A percentile compares a stretch with the other conserved stretches of the same genome.
Evolutionary conservation across 1,140 invertebrate species (phyloP).

Genomic region (Nasonia longicornis): DNA sequence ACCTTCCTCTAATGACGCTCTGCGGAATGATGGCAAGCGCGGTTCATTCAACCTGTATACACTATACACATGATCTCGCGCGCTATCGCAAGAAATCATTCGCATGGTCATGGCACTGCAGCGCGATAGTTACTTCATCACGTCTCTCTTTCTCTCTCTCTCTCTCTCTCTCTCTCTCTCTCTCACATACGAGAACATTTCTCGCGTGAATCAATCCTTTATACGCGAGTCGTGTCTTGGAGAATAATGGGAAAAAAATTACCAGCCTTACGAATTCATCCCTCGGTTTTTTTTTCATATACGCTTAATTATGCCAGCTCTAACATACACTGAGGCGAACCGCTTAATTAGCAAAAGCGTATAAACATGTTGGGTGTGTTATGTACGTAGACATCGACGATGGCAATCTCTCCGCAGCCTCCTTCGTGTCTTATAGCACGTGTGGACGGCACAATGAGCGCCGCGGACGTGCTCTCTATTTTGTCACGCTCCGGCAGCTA

Average conservation of each 20-base stretch:
- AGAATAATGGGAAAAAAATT: neutral
- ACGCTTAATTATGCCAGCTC: neutral
- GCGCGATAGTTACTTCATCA: neutral
- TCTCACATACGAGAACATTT: neutral
- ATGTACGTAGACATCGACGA: neutral
- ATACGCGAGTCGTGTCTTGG: neutral
- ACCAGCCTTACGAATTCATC: no score
- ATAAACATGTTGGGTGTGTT: no score
- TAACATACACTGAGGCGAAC: no score
- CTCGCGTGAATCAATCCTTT: neutral
- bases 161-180: no score
- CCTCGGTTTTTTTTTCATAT: no score
- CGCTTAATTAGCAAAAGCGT: no score
- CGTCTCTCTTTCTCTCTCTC: no score
- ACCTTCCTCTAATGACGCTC: neutral
- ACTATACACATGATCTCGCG: neutral
- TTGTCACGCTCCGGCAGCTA: conserved; percentile 63
- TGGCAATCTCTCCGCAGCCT: neutral
- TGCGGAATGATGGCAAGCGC: neutral
- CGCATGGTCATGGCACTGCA: neutral
- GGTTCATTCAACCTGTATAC: neutral
- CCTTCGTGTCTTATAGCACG: neutral
- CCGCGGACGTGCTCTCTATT: conserved; percentile 55
- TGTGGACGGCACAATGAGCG: conserved; percentile 9
- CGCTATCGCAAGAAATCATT: conserved; percentile 17